These are phyloP conservation scores for Periophthalmus modestus DNA, from an alignment of 2,113 vertebrate species.

Conservation along the genomic window DNA sequence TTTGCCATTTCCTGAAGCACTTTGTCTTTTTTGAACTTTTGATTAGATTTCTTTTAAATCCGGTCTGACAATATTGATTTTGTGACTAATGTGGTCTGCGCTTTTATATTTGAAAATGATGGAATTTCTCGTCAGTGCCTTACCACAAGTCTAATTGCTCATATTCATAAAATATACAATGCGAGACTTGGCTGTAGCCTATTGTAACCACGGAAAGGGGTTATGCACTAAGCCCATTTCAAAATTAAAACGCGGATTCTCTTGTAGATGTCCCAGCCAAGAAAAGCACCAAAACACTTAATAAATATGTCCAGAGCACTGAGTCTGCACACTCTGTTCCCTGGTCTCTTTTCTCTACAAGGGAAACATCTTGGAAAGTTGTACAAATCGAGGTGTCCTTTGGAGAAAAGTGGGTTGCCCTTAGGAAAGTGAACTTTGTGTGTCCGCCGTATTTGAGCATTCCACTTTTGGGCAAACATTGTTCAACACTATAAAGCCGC, in stretches of 20 bases:
- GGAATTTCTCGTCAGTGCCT: not conserved
- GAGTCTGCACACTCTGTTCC: constrained; percentile 16
- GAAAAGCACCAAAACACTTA: constrained; percentile 26
- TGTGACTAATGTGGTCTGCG: not conserved
- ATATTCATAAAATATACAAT: not conserved
- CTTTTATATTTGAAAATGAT: not conserved
- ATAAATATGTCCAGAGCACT: constrained; percentile 23
- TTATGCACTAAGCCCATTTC: constrained; percentile 4
- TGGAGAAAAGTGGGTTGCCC: constrained; percentile 29
- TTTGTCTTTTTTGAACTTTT: not conserved
- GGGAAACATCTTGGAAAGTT: constrained; percentile 24
- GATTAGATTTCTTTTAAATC: not conserved
- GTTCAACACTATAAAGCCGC: constrained; percentile 48
- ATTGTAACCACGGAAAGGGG: constrained; percentile 4
- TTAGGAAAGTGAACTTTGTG: constrained; percentile 49
- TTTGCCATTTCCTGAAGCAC: not conserved
- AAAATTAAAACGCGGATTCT: not conserved
- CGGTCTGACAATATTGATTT: not conserved
- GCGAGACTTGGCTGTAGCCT: not conserved
- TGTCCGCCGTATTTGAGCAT: constrained; percentile 73
- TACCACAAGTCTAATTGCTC: not conserved
- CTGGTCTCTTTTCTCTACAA: constrained; percentile 22
- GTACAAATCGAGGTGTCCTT: constrained; percentile 66
- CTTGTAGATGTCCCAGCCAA: constrained; percentile 19
- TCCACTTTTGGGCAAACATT: constrained; percentile 68